Conservation (phyloP, 2,113 vertebrate species). For the Halcyon senegalensis region DNA sequence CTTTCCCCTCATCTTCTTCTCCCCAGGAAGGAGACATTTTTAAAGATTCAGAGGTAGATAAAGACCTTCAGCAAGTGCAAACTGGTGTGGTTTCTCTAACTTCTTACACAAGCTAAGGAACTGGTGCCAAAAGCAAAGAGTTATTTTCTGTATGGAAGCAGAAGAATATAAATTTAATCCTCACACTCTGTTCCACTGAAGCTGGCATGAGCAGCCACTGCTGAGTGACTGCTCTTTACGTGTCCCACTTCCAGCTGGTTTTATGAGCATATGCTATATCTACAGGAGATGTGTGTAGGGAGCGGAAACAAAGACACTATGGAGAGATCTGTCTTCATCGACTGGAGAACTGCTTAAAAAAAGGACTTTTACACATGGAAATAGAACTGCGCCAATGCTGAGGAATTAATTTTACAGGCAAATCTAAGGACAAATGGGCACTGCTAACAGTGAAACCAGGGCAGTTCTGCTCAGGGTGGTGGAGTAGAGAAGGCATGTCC, state of each 20-base stretch:
- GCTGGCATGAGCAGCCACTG: conserved; percentile 33
- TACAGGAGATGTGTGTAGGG: conserved; percentile 39
- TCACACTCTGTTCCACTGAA: neutral
- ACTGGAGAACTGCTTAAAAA: neutral
- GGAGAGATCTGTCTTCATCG: neutral
- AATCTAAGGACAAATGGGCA: neutral
- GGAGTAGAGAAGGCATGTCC: neutral
- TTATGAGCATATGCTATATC: conserved; percentile 46
- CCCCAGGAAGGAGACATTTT: conserved; percentile 11
- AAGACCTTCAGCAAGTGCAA: neutral
- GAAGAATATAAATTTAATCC: conserved; percentile 3
- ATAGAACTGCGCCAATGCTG: neutral
- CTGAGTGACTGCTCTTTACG: conserved; percentile 53
- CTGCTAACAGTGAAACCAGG: neutral
- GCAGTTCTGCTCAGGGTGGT: neutral
- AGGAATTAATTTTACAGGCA: neutral
- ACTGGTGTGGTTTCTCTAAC: neutral
- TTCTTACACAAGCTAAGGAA: neutral
- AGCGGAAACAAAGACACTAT: conserved; percentile 8
- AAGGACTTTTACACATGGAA: neutral
- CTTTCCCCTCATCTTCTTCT: neutral
- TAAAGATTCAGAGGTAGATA: neutral
- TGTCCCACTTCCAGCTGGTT: conserved; percentile 45
- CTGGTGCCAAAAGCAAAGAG: neutral
- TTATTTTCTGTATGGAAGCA: conserved; percentile 5